Evolutionary conservation across 2,888 invertebrate species (phyloP), one percentile per base, ranked within the genome.

Genomic region (Cecidostiba fungosa): DNA sequence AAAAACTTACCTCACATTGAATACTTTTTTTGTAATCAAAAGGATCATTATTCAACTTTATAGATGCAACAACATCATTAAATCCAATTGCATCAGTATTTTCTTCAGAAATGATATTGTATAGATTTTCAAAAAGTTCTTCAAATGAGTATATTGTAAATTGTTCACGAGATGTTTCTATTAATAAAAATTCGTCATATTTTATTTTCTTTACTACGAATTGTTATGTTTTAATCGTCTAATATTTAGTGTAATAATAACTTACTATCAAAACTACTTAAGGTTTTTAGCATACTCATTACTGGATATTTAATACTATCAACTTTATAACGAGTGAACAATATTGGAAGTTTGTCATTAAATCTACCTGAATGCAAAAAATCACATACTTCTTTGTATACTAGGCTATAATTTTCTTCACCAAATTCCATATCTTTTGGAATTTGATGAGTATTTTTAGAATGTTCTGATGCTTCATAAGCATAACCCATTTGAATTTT

Each of bases 361-460:
- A 82, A 82, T 50, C 85, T 87, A 3, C 80, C 86, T 23, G 90
- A 89, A 62, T 89, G 76, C 16, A 95, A 86, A 88, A 95, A 94
- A 2, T 90, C 85, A 3, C 93, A 87, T 3, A 95, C 89, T 5
- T 93, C 92, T 0, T 88, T 43, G 84, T 94, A 94, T 47, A 95
- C 91, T 8, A 90, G 90, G 8, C 77, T 32, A 47, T 91, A 94
- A 86, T 92, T 88, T 3, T 86, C 88, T 73, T 91, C 89, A 1
- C 92, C 93, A 3, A 92, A 88, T 3, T 73, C 8, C 12, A 89
- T 66, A 59, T 94, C 90, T 39, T 16, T 92, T 4, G 94, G 93
- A 70, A 95, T 90, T 82, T 93, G 91, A 89, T 95, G 95, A 0
- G 94, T 94, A 1, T 90, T 89, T 0, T 92, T 90, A 0, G 94